Evolutionary conservation across 2,113 vertebrate species (phyloP), one percentile per base, ranked within the genome.

Genomic region (Tragelaphus imberbis): DNA sequence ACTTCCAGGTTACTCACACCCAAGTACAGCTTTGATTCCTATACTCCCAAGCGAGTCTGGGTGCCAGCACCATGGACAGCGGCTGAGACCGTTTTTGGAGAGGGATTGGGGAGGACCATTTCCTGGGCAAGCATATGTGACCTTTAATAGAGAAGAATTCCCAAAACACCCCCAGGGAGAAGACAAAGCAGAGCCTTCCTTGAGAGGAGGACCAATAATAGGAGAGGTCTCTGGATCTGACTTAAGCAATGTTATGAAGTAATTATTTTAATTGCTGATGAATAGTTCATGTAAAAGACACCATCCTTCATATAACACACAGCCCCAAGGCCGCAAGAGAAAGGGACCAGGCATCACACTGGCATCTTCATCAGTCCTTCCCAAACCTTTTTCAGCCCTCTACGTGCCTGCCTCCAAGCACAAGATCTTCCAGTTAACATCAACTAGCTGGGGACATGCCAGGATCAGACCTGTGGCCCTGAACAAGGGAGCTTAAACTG

Each of bases 261-360:
- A 91, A 97, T 94, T 97, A 97, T 93, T 97, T 96, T 97, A 98
- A 98, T 98, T 92, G 91, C 97, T 97, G 68, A 96, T 94, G 81
- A 97, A 96, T 59, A 96, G 94, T 95, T 97, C 92, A 97, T 80
- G 68, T 94, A 96, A 94, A 97, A 95, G 88, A 97, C 86, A 97
- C 77, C 53, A 92, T 95, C 91, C 91, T 95, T 94, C 94, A 95
- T 88, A 96, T 61, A 94, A 91, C 65, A 91, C 61, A 96, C 40
- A 98, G 93, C 65, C 86, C 71, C 80, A 93, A 61, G 79, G n/a
- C 68, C 65, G 87, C 96, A 94, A 77, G 84, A 94, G 65, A 91
- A 97, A 96, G 36, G 84, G 65, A 92, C 36, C 44, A 85, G 65
- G 53, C 71, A 87, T 97, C 51, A 71, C 23, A 3, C 21, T 96